phyloP scores from a whole-genome alignment of 2,113 vertebrate species.

The Caranx melampygus region DNA sequence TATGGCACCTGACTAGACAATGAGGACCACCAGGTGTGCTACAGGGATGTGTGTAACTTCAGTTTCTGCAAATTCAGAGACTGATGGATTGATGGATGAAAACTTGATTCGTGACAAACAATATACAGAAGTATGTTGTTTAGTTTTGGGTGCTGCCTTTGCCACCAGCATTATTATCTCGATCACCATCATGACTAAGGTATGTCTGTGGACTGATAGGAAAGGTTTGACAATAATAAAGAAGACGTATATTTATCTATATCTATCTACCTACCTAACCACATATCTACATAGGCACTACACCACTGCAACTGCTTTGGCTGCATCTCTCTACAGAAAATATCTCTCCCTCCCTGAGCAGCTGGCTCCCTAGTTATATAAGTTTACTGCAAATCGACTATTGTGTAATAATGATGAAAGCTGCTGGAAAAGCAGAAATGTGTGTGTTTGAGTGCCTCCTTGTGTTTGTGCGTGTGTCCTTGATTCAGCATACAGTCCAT shows the following conservation, averaged over 20 bases:
- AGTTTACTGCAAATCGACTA: slow-evolving; percentile 54
- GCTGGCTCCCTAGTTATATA: slow-evolving; percentile 53
- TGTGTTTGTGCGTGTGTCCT: slow-evolving; percentile 26
- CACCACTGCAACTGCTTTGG: slow-evolving; percentile 1
- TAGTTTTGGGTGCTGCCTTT: neutral
- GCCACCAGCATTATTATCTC: neutral
- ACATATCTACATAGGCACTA: neutral
- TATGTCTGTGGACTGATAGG: neutral
- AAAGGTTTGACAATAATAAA: neutral
- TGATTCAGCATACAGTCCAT: slow-evolving; percentile 7
- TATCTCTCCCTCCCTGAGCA: slow-evolving; percentile 40
- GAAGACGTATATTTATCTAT: too few relatives aligned
- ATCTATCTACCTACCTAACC: neutral
- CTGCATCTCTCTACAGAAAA: slow-evolving; percentile 4
- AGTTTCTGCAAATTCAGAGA: neutral
- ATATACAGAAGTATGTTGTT: neutral
- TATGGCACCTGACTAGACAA: too few relatives aligned
- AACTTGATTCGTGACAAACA: neutral
- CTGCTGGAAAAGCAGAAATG: slow-evolving; percentile 2
- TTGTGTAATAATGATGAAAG: slow-evolving; percentile 61
- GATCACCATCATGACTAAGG: neutral
- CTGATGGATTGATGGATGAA: neutral
- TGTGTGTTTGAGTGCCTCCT: slow-evolving; percentile 4
- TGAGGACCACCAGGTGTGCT: too few relatives aligned
- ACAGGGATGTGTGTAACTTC: too few relatives aligned